Evolutionary conservation across 2,113 vertebrate species (phyloP).

Genomic region (Perognathus longimembris): DNA sequence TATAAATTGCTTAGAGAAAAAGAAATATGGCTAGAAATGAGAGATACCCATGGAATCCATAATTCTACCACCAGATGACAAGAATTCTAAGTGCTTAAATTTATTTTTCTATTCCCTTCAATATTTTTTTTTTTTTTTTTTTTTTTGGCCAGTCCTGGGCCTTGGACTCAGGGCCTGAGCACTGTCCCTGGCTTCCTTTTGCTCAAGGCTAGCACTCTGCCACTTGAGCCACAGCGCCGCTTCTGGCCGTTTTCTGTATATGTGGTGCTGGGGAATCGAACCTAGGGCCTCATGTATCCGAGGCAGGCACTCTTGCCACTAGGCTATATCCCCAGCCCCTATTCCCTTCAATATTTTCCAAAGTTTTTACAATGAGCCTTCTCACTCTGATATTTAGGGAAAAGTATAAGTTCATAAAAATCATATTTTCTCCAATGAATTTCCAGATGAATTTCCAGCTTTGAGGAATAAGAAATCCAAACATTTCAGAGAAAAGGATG

Average conservation of each 20-base stretch:
- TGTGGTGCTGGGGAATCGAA: too few species aligned
- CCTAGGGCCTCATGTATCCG: too few species aligned
- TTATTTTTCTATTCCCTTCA: conserved; percentile 14
- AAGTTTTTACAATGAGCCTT: not conserved
- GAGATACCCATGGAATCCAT: not conserved
- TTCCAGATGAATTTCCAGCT: not conserved
- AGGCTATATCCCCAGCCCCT: too few species aligned
- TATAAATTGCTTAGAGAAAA: conserved; percentile 17
- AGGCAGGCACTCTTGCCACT: too few species aligned
- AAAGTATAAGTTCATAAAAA: conserved; percentile 9
- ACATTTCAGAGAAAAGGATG: conserved; percentile 31
- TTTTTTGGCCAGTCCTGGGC: too few species aligned
- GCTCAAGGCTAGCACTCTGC: too few species aligned
- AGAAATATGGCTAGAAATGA: not conserved
- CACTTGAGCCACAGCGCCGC: too few species aligned
- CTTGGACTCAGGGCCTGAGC: too few species aligned
- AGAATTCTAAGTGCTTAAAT: not conserved
- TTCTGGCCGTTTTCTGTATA: too few species aligned
- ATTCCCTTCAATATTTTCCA: not conserved
- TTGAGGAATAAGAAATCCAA: not conserved
- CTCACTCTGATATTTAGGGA: not conserved
- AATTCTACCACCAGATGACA: not conserved
- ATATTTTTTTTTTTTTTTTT: conserved; percentile 11
- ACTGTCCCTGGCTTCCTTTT: too few species aligned
- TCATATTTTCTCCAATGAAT: not conserved